Base-by-base conservation (phyloP, 1,140 invertebrate species). In the Amyelois transitella region DNA sequence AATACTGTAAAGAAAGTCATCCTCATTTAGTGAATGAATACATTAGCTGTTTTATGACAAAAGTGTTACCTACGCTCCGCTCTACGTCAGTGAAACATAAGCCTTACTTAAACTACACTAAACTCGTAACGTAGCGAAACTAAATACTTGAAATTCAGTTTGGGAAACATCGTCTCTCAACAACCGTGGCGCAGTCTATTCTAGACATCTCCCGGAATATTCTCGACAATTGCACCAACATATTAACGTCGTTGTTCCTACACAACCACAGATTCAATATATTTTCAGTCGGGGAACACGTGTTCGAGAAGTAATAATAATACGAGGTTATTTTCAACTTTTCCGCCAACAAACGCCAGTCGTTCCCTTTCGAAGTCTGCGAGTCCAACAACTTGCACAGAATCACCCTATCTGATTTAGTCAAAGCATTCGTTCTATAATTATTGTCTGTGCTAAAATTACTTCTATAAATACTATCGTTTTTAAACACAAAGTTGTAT, bases 221-320 rank as follows among this genome's bases (percentile, higher is more conserved):
- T 82, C 96, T 94, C 75, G 97, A 92, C 58, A 99, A 91, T 85
- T 97, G 96, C 17, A 83, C 79, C 53, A 89, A 71, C 58, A 95
- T 96, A 56, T 97, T 92, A 0, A 96, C 94, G 75, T 96, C 95
- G 60, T 96, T 91, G 80, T 97, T 95, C 59, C 96, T 92, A 57
- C 97, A 97, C 86, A 98, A 96, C 97, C 97, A 99, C 66, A 99
- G 88, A 86, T 98, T 96, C 64, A 99, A 90, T 71, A 99, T 97
- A 83, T 96, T 95, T 73, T 98, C 97, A 49, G 97, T 98, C 12
- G 97, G 97, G 59, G 96, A 98, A 53, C 94, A 92, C 82, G 98
- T 98, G 45, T 96, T 98, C 18, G 97, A 97, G 83, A 99, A 98
- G 88, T 96, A 99, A 86, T 98, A 97, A 60, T 98, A 97, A 86